Conservation (phyloP, 2,113 vertebrate species). For the Zosterops hypoxanthus region DNA sequence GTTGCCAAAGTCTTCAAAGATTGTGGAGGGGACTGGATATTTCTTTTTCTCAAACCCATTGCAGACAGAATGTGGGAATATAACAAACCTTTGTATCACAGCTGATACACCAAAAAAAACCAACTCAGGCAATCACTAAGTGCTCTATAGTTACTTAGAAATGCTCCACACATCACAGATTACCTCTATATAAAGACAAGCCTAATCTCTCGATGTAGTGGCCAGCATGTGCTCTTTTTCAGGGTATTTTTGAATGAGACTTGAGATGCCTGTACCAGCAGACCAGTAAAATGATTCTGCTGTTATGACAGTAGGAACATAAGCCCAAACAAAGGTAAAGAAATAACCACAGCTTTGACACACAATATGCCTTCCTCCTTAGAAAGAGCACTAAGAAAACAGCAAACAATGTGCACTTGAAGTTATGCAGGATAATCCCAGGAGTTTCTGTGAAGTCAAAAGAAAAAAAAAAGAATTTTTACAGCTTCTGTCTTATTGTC, state of each 20-base stretch:
- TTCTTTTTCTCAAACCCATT: not conserved
- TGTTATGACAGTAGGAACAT: not conserved
- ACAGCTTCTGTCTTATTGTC: not conserved
- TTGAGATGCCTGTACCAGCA: not conserved
- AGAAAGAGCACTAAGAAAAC: not conserved
- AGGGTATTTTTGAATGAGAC: not conserved
- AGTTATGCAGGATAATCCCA: not conserved
- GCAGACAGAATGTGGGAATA: not conserved
- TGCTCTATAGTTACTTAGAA: not conserved
- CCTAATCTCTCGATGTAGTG: not conserved
- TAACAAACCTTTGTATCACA: not conserved
- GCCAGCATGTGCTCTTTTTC: not conserved
- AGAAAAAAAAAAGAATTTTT: not conserved
- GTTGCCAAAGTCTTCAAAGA: not conserved
- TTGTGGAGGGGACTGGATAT: not conserved
- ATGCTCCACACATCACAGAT: not conserved
- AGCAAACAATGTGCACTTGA: not conserved
- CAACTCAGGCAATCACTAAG: not conserved
- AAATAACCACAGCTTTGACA: not conserved
- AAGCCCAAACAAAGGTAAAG: not conserved
- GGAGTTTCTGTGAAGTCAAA: not conserved
- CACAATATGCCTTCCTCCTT: not conserved
- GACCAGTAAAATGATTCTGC: not conserved
- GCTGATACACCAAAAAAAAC: not conserved
- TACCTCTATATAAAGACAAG: not conserved